Percentiles rank a stretch among this genome's conserved stretches.
These are phyloP conservation scores for Diacarnus erythraeanus DNA, from an alignment of 37 sponge, comb jelly and placozoan species.

Conservation along the genomic window DNA sequence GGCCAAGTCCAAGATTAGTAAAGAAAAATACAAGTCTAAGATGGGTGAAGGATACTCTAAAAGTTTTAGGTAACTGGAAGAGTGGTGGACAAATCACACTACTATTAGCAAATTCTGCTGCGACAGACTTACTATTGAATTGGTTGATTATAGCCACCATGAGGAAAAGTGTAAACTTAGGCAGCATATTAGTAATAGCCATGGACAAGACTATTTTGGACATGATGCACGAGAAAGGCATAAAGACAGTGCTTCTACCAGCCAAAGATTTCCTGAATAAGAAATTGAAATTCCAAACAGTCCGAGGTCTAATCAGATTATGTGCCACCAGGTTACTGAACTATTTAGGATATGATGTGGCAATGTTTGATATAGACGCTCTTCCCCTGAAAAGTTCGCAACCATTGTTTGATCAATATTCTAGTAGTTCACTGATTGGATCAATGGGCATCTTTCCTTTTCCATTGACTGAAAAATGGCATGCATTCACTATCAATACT, in stretches of 20 bases:
- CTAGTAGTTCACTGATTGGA: neutral
- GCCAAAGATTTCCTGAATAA: neutral
- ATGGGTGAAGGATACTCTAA: neutral
- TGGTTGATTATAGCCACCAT: neutral
- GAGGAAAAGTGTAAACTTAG: neutral
- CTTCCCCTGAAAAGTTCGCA: neutral
- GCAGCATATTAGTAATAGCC: neutral
- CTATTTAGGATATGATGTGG: neutral
- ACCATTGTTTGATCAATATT: neutral
- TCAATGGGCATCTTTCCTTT: neutral
- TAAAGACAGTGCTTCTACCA: neutral
- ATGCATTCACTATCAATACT: neutral
- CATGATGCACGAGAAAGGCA: neutral
- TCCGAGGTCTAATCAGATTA: neutral
- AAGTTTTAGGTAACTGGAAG: neutral
- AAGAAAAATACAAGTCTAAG: neutral
- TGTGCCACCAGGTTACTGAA: neutral
- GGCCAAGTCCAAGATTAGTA: neutral
- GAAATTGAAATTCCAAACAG: neutral
- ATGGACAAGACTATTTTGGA: neutral
- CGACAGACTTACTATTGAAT: neutral
- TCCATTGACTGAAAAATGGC: neutral
- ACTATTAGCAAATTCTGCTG: neutral
- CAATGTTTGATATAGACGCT: neutral
- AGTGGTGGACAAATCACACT: neutral